These are phyloP conservation scores for Aspidapion aeneum DNA, from an alignment of 2,888 invertebrate genomes.

Conservation along the genomic window DNA sequence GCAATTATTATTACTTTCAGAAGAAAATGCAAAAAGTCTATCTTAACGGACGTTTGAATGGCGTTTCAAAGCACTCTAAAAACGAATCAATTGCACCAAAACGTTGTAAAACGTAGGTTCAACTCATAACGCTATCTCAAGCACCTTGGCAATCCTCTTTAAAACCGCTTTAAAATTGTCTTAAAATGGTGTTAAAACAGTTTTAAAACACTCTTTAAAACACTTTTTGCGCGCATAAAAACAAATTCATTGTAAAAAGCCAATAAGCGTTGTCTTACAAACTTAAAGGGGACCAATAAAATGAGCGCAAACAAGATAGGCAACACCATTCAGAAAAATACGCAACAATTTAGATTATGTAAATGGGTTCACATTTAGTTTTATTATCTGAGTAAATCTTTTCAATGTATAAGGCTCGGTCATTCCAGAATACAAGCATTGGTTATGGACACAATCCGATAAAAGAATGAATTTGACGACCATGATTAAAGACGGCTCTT, in stretches of 20 bases:
- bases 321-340: neutral
- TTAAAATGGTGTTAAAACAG: neutral
- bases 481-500: too few relatives aligned
- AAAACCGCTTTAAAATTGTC: neutral
- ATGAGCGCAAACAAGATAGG: neutral
- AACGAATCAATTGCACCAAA: neutral
- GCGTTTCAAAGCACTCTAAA: neutral
- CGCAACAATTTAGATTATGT: neutral
- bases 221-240: neutral
- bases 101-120: neutral
- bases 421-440: too few relatives aligned
- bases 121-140: neutral
- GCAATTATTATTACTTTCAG: too few relatives aligned
- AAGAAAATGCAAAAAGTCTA: neutral
- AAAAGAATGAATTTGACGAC: too few relatives aligned
- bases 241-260: neutral
- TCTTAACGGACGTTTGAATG: neutral
- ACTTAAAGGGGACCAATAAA: neutral
- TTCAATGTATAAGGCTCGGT: neutral
- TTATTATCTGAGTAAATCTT: neutral
- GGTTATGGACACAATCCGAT: too few relatives aligned
- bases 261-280: neutral
- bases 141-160: neutral
- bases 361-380: neutral
- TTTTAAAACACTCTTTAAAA: neutral